A percentile compares a stretch with the other conserved stretches of the same genome.
Evolutionary conservation across 2,113 vertebrate genomes (phyloP).

Genomic region (Misgurnus mizolepis): DNA sequence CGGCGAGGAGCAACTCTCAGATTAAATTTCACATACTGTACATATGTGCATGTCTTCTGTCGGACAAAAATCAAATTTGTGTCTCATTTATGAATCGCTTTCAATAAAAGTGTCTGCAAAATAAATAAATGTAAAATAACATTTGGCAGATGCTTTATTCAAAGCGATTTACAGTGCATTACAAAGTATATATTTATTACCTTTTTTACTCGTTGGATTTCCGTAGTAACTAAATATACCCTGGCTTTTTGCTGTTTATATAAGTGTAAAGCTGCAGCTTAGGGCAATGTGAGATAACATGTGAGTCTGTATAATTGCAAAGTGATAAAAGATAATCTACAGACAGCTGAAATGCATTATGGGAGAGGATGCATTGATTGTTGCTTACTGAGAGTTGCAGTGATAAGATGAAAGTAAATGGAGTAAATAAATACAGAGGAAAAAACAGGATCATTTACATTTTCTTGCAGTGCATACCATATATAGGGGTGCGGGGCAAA

Average conservation of each 20-base stretch:
- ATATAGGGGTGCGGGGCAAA: too few species aligned
- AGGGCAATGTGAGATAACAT: background rate
- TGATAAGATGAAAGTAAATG: constrained; percentile 3
- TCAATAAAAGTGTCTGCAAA: too few species aligned
- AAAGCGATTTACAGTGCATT: too few species aligned
- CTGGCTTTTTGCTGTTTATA: background rate
- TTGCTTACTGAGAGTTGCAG: background rate
- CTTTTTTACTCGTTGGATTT: background rate
- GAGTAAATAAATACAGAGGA: background rate
- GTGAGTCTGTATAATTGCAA: background rate
- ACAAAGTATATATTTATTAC: background rate
- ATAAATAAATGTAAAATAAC: too few species aligned
- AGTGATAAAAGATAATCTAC: constrained; percentile 15
- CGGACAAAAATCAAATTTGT: background rate
- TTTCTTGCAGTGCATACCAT: too few species aligned
- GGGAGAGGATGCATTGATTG: background rate
- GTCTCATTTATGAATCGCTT: too few species aligned
- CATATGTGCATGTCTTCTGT: background rate
- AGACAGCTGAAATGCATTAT: background rate
- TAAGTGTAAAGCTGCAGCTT: background rate
- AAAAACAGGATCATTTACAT: too few species aligned
- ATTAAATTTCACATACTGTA: constrained; percentile 6
- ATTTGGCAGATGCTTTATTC: too few species aligned
- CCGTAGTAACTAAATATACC: constrained; percentile 2
- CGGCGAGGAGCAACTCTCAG: background rate